Base-by-base conservation (phyloP, 1,140 invertebrate species). In the Brachystomella parvula region DNA sequence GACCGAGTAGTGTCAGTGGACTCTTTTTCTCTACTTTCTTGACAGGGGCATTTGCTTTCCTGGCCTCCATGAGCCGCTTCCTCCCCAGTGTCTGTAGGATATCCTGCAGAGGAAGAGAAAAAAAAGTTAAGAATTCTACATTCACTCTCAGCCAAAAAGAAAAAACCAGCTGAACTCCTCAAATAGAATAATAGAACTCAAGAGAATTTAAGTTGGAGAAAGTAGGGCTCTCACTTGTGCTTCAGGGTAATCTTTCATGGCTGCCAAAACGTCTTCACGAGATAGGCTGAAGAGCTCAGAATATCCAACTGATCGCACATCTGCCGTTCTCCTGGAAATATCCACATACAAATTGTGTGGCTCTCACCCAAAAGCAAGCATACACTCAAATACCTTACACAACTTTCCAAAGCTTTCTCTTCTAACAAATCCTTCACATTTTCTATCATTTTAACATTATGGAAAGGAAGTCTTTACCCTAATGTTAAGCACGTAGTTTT, bases 241-340 rank as follows among this genome's bases (percentile, higher is more conserved):
- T 77, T 96, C 93, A 0, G 94, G 94, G 74, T 97, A 96, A 76
- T 96, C 94, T 77, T 95, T 96, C 86, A 97, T 92, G 1, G 94
- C 94, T 0, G 87, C 85, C 12, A 97, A 76, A 0, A 97, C 92
- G 75, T 96, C 94, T 78, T 96, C 93, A n/a, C 93, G 82, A 0
- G 93, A 96, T 0, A 98, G 78, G 39, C 92, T 95, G 78, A 98
- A 96, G 1, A 98, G 81, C 76, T 97, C 94, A 0, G 93, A 93
- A 74, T 97, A 98, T 0, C 94, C 94, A 1, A 98, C 92, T 0
- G 93, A 96, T 64, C 92, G 82, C 0, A 98, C 94, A 76, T 98
- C 94, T 15, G 94, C 94, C 69, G 94, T 96, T 63, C 94, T 86
- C 76, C 94, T 96, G 76, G 32, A 75, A 70, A 30, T 74, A 66